Base-by-base conservation (phyloP, 2,113 vertebrate genomes). In the Proteles cristata region DNA sequence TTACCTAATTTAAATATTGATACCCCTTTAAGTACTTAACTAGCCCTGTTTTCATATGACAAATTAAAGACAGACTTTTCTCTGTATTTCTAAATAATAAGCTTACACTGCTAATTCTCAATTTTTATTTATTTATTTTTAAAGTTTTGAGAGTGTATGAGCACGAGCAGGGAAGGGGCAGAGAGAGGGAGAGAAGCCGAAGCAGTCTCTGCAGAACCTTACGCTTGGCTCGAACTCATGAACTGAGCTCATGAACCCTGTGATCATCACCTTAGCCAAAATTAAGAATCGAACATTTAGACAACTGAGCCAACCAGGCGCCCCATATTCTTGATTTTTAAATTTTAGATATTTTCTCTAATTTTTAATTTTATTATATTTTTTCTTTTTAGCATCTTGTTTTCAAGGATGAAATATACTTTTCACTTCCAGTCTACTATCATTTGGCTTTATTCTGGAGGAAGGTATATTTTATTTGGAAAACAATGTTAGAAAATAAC, bases 401-500 rank as follows among this genome's bases (percentile, higher is more conserved):
- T 43, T 95, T 95, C 53, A 63, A 65, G n/a, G 14, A 89, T 84
- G 55, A 93, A 93, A 55, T 71, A 83, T 53, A 17, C 43, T 17
- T 53, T 77, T 88, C 48, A 88, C 55, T 91, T 90, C 50, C n/a
- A 92, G 50, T 68, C 81, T 85, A 86, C 68, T 73, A 90, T 48
- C 12, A 66, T 68, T 66, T 43, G 28, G 28, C 14, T 93, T 87
- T 58, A 55, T 74, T 74, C 61, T 82, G 65, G 82, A 87, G 39
- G 31, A 74, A 45, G 43, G 11, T 71, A 86, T 26, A 74, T 21
- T 91, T 39, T 90, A 93, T 33, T 80, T 83, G 39, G 39, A 94
- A 43, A 96, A 92, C 71, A 73, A 43, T 74, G 45, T 66, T 63
- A 94, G 80, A 81, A 86, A 35, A 90, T 23, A 97, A 84, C 48